Base-by-base conservation (phyloP, 2,888 invertebrate genomes). In the Synanthedon myopaeformis region DNA sequence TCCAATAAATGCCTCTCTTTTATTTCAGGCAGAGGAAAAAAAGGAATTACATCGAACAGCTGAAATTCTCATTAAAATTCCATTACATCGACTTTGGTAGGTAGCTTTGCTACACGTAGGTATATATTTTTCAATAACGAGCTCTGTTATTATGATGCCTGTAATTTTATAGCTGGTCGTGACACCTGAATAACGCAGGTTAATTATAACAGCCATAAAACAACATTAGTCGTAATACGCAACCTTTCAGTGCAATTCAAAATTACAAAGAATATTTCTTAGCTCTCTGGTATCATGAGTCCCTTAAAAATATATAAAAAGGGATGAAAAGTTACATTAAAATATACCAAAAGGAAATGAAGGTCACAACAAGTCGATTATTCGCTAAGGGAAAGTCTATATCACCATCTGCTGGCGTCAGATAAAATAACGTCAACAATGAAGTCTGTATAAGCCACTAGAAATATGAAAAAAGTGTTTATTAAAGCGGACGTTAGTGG, bases 41-140 rank as follows among this genome's bases (percentile, higher is more conserved):
- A 69, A 66, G 67, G 65, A 75, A 77, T 74, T 74, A 73, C 72
- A 66, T 60, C 62, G 72, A 72, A 69, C 69, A 70, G 72, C 73
- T 71, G 74, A 77, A 79, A 72, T 78, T 74, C 79, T 81, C 80
- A 80, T 80, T 81, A 79, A 79, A 80, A 81, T 81, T 80, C 79
- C 80, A 80, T 81, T 80, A 81, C 70, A 69, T 69, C 62, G 68
- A 76, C 73, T 74, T 73, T 70, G 64, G 64, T 45, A 45, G 55
- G 64, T 45, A 45, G 55, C 52, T 52, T 52, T 55, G 52, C 55
- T 56, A 54, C 54, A 55, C 49, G 35, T 35, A 35, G 55, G 42
- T 57, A 55, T 52, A 55, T 57, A 54, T 48, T 56, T 56, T 55
- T 53, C 54, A 55, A 55, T 55, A 56, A 50, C 52, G 53, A 57